Conservation (phyloP, 2,888 invertebrate species). For the Busseola fusca region DNA sequence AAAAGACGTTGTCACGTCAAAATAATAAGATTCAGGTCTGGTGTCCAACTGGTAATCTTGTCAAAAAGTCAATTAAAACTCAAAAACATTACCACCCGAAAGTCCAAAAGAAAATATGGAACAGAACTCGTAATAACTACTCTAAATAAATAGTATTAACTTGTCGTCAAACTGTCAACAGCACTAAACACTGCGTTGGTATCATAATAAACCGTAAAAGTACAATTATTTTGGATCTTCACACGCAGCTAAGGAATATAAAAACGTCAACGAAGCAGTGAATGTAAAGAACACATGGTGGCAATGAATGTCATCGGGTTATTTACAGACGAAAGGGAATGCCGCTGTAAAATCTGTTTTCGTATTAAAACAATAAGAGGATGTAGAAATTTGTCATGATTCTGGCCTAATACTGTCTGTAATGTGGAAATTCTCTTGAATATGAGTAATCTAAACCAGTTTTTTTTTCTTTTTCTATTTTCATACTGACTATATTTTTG, state of each 20-base stretch:
- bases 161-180: slow-evolving; percentile 81
- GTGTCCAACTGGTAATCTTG: background rate
- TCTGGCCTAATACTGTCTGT: background rate
- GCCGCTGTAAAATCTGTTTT: slow-evolving; percentile 52
- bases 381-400: slow-evolving; percentile 19
- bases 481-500: background rate
- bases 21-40: background rate
- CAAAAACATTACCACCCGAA: background rate
- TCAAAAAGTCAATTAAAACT: background rate
- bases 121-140: slow-evolving; percentile 32
- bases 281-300: slow-evolving; percentile 79
- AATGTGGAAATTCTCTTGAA: background rate
- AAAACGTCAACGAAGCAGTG: slow-evolving; percentile 81
- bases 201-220: slow-evolving; percentile 80
- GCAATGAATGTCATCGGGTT: slow-evolving; percentile 65
- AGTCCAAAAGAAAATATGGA: slow-evolving; percentile 27
- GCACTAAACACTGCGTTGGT: slow-evolving; percentile 84
- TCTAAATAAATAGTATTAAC: slow-evolving; percentile 70
- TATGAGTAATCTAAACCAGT: background rate
- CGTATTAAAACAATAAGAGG: slow-evolving; percentile 45
- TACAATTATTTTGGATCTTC: slow-evolving; percentile 84
- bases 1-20: too few species aligned
- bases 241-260: slow-evolving; percentile 78
- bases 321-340: slow-evolving; percentile 68
- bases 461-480: background rate